Conservation (phyloP, 2,888 invertebrate genomes). For the Macaria notata region DNA sequence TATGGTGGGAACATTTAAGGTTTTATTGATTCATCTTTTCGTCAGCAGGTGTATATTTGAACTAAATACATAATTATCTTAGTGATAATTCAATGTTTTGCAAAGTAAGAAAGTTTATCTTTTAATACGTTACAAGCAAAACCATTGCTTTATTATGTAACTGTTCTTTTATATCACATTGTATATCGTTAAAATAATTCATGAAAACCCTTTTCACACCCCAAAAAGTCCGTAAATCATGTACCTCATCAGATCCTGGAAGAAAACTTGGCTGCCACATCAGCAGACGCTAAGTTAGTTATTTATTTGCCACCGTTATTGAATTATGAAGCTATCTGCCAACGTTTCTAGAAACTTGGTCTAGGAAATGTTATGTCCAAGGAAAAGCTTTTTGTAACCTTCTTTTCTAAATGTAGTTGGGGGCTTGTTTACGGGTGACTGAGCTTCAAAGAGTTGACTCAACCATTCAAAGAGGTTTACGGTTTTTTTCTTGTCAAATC, state of each 20-base stretch:
- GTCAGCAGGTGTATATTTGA: neutral
- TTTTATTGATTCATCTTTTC: too few relatives aligned
- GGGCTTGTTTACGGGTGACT: neutral
- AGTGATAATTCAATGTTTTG: neutral
- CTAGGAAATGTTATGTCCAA: conserved; percentile 14
- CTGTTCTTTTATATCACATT: too few relatives aligned
- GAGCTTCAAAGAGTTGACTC: too few relatives aligned
- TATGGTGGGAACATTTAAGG: too few relatives aligned
- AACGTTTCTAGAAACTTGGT: conserved; percentile 8
- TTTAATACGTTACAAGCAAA: neutral
- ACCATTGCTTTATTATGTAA: neutral
- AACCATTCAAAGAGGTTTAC: too few relatives aligned
- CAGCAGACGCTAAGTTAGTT: conserved; percentile 23
- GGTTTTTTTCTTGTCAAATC: too few relatives aligned
- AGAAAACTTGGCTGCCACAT: conserved; percentile 23
- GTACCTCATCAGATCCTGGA: conserved; percentile 15
- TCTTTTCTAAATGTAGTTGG: conserved; percentile 5
- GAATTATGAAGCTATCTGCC: conserved; percentile 24
- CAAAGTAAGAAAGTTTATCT: neutral
- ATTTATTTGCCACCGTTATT: conserved; percentile 23
- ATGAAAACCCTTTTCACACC: neutral
- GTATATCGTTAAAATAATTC: neutral
- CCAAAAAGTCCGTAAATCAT: neutral
- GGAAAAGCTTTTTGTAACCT: conserved; percentile 2
- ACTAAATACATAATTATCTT: neutral